Base-by-base conservation (phyloP, 2,797 vertebrate genomes). In the Silurus lanzhouensis region DNA sequence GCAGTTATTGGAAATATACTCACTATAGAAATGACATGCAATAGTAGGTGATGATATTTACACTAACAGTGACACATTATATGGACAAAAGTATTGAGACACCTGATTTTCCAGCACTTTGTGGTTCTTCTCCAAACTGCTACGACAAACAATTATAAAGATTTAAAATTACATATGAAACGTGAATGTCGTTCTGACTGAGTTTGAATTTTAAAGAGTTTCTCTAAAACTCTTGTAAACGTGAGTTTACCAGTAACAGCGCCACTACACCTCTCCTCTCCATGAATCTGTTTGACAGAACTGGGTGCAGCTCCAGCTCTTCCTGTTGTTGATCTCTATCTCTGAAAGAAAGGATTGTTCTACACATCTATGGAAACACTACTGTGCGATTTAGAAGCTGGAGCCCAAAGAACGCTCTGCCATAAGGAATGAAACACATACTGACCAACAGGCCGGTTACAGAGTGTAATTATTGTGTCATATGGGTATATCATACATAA, bases 291-390 rank as follows among this genome's bases (percentile, higher is more conserved):
- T 85, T 87, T 81, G 64, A 22, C 27, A 82, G 71, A 80, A 82
- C 31, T 77, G 86, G 84, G 90, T 80, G 87, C 81, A 87, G 89
- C 84, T 76, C 81, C 52, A 72, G 81, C 79, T 46, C 84, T 88
- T 87, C 88, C 80, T 85, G 88, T 88, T 89, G 83, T 82, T 85
- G 90, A 84, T 88, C 64, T 82, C 57, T 84, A 85, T 88, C 86
- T 89, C 44, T 82, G 75, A 90, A 88, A 84, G 83, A 84, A 81
- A 74, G 75, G 84, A 87, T 87, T 87, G 79, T 85, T 87, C 31
- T 66, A n/a, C 83, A 79, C 81, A 85, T 64, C 81, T 81, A n/a
- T 68, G 82, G 57, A 31, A 89, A 71, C 79, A 80, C 44, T 27
- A 17, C 22, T 63, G 77, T n/a, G 58, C 63, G 60, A 38, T 77